A percentile compares a stretch with the other conserved stretches of the same genome.
phyloP scores from a whole-genome alignment of 1,140 invertebrate genomes.

The Pseudomyrmex pallidus region DNA sequence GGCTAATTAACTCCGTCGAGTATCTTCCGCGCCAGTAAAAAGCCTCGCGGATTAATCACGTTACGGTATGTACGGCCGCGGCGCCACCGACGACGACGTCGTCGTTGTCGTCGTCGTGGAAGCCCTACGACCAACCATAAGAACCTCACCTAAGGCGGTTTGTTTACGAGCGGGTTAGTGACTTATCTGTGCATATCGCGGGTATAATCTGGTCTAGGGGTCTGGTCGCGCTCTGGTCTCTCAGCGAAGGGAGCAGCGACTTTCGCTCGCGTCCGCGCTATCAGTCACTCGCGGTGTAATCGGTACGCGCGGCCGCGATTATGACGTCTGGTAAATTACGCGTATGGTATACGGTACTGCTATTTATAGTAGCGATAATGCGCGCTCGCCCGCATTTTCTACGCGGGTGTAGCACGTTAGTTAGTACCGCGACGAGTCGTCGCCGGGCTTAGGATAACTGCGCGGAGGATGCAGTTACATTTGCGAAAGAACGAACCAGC shows the following conservation, averaged over 20 bases:
- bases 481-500: not conserved
- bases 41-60: conserved; percentile 64
- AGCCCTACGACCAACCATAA: conserved; percentile 27
- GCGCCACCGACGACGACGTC: not conserved
- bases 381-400: not conserved
- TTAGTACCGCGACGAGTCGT: not conserved
- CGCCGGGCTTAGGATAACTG: conserved; percentile 7
- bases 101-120: conserved; percentile 13
- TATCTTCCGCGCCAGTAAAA: conserved; percentile 43
- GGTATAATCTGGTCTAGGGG: conserved; percentile 35
- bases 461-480: not conserved
- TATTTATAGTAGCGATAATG: conserved; percentile 56
- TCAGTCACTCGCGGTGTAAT: conserved; percentile 53
- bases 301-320: conserved; percentile 43
- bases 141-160: conserved; percentile 41
- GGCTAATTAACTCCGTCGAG: conserved; percentile 65
- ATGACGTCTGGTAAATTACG: conserved; percentile 55
- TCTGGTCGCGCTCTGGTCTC: conserved; percentile 26
- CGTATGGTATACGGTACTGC: conserved; percentile 7
- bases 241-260: conserved; percentile 23
- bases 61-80: conserved; percentile 13
- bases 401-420: not conserved
- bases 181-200: conserved; percentile 66
- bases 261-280: conserved; percentile 19
- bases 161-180: conserved; percentile 56